phyloP scores from a whole-genome alignment of 37 sponge, comb jelly and placozoan species.

The Agelas oroides region DNA sequence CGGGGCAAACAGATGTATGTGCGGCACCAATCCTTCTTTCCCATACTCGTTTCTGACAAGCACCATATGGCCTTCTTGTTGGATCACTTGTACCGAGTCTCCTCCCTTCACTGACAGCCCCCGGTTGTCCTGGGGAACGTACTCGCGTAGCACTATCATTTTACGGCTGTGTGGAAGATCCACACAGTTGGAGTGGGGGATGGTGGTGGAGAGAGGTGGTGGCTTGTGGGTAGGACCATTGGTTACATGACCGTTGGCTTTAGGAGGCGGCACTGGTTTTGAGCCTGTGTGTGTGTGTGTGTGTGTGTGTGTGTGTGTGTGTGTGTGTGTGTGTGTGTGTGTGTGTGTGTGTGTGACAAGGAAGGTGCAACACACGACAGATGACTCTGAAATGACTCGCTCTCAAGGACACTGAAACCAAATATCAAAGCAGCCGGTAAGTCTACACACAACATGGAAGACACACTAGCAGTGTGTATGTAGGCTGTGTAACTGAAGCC shows the following conservation, averaged over 20 bases:
- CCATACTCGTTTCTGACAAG: conserved; percentile 65
- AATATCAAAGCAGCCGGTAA: too few relatives aligned
- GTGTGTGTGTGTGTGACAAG: conserved; percentile 17
- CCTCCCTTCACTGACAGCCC: conserved; percentile 72
- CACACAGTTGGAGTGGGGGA: conserved; percentile 35
- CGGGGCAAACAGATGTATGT: conserved; percentile 51
- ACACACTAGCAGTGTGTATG: too few relatives aligned
- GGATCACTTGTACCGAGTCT: conserved; percentile 65
- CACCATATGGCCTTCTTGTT: conserved; percentile 63
- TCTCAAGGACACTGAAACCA: too few relatives aligned
- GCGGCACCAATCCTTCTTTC: conserved; percentile 70
- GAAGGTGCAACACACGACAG: background rate
- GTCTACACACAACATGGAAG: too few relatives aligned
- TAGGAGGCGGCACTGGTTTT: background rate
- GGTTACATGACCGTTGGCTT: background rate
- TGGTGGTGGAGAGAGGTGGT: background rate
- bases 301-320: conserved; percentile 58
- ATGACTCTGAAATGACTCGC: background rate
- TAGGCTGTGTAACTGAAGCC: too few relatives aligned
- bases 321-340: conserved; percentile 56
- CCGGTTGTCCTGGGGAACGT: conserved; percentile 25
- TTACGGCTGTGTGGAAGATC: conserved; percentile 39
- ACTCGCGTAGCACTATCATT: conserved; percentile 68
- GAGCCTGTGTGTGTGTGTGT: conserved; percentile 41
- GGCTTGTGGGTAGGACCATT: background rate